Conservation (phyloP, 2,888 invertebrate genomes). For the Tupiocoris notatus region DNA sequence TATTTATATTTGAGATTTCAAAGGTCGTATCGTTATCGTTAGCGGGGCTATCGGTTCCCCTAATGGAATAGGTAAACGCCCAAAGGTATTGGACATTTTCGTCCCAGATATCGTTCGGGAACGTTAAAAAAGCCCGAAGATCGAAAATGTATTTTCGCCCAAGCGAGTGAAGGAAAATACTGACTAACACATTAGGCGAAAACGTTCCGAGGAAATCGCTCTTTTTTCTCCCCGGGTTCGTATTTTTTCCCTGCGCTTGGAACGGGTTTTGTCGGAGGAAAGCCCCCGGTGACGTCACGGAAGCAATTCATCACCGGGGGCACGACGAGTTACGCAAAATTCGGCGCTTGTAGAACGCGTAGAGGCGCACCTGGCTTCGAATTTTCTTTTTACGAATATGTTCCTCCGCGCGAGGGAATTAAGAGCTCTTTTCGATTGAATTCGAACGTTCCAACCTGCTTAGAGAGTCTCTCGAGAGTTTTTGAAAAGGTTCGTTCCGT, state of each 20-base stretch:
- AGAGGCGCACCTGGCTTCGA: too few relatives aligned
- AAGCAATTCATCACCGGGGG: not conserved
- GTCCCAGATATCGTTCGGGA: too few relatives aligned
- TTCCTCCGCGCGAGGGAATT: too few relatives aligned
- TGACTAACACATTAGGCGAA: not conserved
- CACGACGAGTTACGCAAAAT: not conserved
- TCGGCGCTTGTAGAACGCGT: not conserved
- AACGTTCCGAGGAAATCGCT: not conserved
- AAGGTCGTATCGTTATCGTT: not conserved
- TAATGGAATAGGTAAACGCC: not conserved
- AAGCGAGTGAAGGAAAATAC: not conserved
- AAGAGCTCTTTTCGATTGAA: too few relatives aligned
- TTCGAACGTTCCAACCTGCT: too few relatives aligned
- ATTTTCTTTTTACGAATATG: too few relatives aligned
- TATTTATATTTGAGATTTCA: not conserved
- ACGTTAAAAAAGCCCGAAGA: too few relatives aligned
- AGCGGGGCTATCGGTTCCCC: not conserved
- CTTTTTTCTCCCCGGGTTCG: too few relatives aligned
- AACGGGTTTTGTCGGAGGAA: not conserved
- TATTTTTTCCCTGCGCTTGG: not conserved
- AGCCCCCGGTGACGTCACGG: not conserved
- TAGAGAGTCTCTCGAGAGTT: too few relatives aligned
- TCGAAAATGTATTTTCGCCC: too few relatives aligned
- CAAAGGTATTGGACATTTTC: too few relatives aligned
- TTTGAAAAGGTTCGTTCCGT: too few relatives aligned